Evolutionary conservation across 2,888 invertebrate genomes (phyloP).

Genomic region (Pterostichus madidus): DNA sequence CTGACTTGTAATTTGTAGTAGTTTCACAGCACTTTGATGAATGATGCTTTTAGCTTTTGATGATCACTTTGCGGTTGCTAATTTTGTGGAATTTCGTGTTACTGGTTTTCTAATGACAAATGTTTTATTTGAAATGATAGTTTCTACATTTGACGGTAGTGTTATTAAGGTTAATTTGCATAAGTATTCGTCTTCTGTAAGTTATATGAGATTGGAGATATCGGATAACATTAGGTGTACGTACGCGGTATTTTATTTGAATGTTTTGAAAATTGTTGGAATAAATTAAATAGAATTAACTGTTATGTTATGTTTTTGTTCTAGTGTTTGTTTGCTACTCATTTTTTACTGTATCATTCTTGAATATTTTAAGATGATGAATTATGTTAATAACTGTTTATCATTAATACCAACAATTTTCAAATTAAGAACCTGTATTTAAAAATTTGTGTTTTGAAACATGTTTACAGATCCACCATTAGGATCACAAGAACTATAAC

Average conservation of each 20-base stretch:
- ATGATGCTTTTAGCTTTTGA: conserved; percentile 16
- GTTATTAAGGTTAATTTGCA: conserved; percentile 26
- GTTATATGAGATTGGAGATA: conserved; percentile 3
- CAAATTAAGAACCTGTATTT: not conserved
- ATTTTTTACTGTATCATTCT: conserved; percentile 10
- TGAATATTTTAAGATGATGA: not conserved
- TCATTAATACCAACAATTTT: not conserved
- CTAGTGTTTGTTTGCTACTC: conserved; percentile 18
- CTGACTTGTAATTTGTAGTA: conserved; percentile 33
- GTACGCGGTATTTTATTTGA: conserved; percentile 31
- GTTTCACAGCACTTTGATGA: conserved; percentile 2
- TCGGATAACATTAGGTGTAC: conserved; percentile 4
- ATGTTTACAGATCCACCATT: not conserved
- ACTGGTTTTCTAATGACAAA: conserved; percentile 25
- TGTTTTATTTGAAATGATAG: conserved; percentile 14
- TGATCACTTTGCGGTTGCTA: conserved; percentile 1
- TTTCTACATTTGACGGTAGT: not conserved
- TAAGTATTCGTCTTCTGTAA: conserved; percentile 10
- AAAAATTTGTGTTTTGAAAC: not conserved
- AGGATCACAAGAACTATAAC: too few relatives aligned
- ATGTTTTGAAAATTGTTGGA: conserved; percentile 8
- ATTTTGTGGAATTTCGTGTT: conserved; percentile 13
- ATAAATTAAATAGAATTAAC: conserved; percentile 30
- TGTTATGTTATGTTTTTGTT: conserved; percentile 24
- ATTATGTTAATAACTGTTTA: conserved; percentile 10